Evolutionary conservation across 2,113 vertebrate species (phyloP), one percentile per base, ranked within the genome.

Genomic region (Bubo blakistoni): DNA sequence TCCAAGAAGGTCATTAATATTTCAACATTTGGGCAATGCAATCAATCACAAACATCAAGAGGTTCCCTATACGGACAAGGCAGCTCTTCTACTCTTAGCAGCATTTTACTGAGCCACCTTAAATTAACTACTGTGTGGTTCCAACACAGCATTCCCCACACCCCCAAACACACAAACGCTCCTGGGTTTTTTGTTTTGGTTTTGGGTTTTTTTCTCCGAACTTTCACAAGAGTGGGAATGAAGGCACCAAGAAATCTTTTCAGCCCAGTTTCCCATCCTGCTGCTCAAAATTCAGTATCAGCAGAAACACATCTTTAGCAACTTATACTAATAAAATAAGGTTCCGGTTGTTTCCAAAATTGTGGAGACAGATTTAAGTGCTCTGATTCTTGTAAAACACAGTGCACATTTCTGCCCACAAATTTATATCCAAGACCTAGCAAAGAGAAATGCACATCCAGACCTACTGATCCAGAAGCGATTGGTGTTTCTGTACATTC

Each of bases 11-110:
- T 98, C 97, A 97, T 98, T 98, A 98, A 98, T 98, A 98, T 98
- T 98, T 98, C 98, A 98, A 98, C 98, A 98, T 98, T 98, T 98
- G 97, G 98, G 98, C 98, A 97, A 98, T 96, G 96, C 98, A 98
- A 99, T 99, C 98, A 99, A 98, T 98, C 98, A 98, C 97, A 98
- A 98, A 98, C 98, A 98, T 98, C 98, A 97, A 97, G 98, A 98
- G 97, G 98, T 96, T 98, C 97, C 97, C 98, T 98, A 96, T 97
- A 97, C 42, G 26, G 97, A 90, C 96, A 97, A 94, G 77, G 94
- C 85, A 95, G 92, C 93, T 87, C 96, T 91, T 70, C 94, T 57
- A 82, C 76, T 65, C 91, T 95, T 84, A 84, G 80, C 88, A 97
- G 94, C 69, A 24, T 89, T 95, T 90, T 69, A 77, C 88, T 58